phyloP scores from a whole-genome alignment of 2,797 vertebrate species.

The Mormyrops boulengeri region DNA sequence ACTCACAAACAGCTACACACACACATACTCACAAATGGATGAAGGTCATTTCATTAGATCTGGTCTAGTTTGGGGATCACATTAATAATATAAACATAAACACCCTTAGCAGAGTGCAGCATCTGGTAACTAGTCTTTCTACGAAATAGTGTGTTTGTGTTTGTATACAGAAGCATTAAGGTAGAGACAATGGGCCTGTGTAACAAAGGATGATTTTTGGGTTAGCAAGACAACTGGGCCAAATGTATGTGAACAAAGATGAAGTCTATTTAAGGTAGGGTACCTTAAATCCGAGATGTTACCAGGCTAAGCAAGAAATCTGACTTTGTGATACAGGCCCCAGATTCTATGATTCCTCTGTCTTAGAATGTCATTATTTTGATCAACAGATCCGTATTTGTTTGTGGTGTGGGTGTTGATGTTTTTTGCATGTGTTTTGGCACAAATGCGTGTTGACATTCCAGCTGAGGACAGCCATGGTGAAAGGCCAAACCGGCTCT shows the following conservation, averaged over 20 bases:
- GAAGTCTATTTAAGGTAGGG: background rate
- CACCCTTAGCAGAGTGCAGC: background rate
- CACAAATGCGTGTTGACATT: conserved; percentile 15
- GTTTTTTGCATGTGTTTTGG: conserved; percentile 17
- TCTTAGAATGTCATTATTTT: background rate
- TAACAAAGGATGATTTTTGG: background rate
- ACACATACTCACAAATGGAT: background rate
- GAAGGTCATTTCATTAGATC: background rate
- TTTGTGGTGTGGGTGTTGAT: conserved; percentile 12
- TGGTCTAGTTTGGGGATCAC: background rate
- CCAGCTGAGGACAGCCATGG: conserved; percentile 92
- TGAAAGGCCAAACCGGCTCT: conserved; percentile 81
- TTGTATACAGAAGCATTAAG: background rate
- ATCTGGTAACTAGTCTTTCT: background rate
- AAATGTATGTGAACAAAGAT: background rate
- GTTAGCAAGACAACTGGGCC: background rate
- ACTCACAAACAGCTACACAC: conserved; percentile 13
- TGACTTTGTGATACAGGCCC: background rate
- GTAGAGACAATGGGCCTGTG: background rate
- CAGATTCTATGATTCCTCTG: background rate
- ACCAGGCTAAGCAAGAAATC: background rate
- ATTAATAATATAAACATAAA: background rate
- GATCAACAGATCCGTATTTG: background rate
- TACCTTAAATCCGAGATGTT: background rate
- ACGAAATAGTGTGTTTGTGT: background rate